Base-by-base conservation (phyloP, 1,140 invertebrate species). In the Ostrea denselamellosa region DNA sequence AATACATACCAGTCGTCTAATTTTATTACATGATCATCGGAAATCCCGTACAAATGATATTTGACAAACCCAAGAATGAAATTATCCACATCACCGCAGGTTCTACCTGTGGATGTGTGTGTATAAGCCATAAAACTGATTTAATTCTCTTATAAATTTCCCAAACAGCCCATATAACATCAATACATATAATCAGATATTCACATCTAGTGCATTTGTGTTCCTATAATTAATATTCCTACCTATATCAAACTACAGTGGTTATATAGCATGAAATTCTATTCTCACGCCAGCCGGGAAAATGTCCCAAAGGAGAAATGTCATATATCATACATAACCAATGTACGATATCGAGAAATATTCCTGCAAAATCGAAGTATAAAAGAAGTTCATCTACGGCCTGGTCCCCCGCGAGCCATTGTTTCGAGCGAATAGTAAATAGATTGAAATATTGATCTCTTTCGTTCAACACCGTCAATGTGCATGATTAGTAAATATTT, bases 361-460 rank as follows among this genome's bases (percentile, higher is more conserved):
- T 22, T 10, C 25, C 12, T 22, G 22, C 25, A 77, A 77, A 77
- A 77, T 77, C 68, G 68, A 77, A 77, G 17, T 14, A 19, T 62
- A 14, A 62, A 77, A 34, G 68, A 77, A 77, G 68, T 28, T 62
- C 9, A 34, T 28, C n/a, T 5, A n/a, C 17, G 28, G 9, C 28
- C 68, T 77, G 25, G 68, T 34, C 68, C 22, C 68, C 25, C 58
- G 58, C 25, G 68, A 77, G 68, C 9, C 68, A 5, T 25, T 77
- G 68, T 77, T 77, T 14, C 68, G 68, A 77, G 68, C 68, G 68
- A 77, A 77, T 77, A 25, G 68, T 28, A 28, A 28, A 77, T 77
- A 77, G 68, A 77, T 77, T 77, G 28, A 77, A 62, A 77, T 77
- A 77, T 77, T 28, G 68, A 77, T 77, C 68, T 77, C 28, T 34